Evolutionary conservation across 92 coral and sea anemone genomes (phyloP), one percentile per base, ranked within the genome.

Genomic region (Palythoa heliodiscus): DNA sequence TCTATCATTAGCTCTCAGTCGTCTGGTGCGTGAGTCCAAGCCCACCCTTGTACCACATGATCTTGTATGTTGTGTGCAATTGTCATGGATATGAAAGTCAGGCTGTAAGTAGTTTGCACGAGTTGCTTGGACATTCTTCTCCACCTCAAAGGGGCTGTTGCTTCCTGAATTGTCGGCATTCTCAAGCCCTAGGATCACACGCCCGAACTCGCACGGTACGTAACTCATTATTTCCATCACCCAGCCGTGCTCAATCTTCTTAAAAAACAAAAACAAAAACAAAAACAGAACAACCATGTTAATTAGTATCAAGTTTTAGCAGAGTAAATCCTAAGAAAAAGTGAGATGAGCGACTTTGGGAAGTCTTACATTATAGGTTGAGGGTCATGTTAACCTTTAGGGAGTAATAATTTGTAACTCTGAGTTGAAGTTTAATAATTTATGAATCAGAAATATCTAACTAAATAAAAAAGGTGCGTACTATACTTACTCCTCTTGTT

Each of bases 1-100:
- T 25, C 99, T 74, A 70, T 93, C 95, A 58, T 97, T 97, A 1
- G 99, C 99, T 73, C 98, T 83, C 17, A 94, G 89, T 15, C 99
- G 91, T 68, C 98, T 84, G 37, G 89, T 39, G 39, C 94, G 87
- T 7, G 85, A 87, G 53, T 94, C 95, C 20, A 93, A 83, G 16
- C 88, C 77, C 4, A 77, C 29, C 22, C 88, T 75, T 15, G 76
- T 90, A 20, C 43, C 74, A 68, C 84, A 80, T 13, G 39, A 29
- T 52, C 12, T 80, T 29, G 74, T 24, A 67, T 48, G 43, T 64
- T 23, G 58, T 48, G 60, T 66, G 58, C 43, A 80, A 23, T 70
- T 67, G 60, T 50, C 73, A 35, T 80, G 72, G 60, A 67, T 22
- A 23, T 53, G 84, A 68, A 80, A 80, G 11, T 66, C 74, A 12